Conservation (phyloP, 2,113 vertebrate genomes). For the Semicossyphus pulcher region DNA sequence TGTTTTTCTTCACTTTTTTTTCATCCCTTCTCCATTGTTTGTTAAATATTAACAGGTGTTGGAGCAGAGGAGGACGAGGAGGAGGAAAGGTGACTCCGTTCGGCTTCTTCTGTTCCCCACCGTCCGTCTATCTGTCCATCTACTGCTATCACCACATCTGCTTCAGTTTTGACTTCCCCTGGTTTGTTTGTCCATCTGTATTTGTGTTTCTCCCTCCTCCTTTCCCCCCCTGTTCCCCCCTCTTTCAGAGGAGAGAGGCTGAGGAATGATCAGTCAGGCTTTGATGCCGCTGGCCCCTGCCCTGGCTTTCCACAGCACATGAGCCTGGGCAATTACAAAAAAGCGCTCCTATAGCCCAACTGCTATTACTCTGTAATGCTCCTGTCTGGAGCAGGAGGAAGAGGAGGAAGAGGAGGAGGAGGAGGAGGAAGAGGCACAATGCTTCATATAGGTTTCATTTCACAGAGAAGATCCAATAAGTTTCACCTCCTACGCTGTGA, state of each 20-base stretch:
- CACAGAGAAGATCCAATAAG: neutral
- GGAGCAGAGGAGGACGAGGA: constrained; percentile 17
- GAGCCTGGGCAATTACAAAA: constrained; percentile 76
- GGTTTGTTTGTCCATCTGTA: constrained; percentile 81
- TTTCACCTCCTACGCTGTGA: constrained; percentile 28
- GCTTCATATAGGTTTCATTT: neutral
- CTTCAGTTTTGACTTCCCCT: constrained; percentile 77
- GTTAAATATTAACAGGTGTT: constrained; percentile 80
- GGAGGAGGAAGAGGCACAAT: neutral
- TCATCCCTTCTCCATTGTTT: constrained; percentile 61
- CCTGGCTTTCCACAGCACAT: constrained; percentile 76
- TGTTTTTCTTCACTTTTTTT: constrained; percentile 58
- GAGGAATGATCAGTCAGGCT: constrained; percentile 79
- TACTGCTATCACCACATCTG: constrained; percentile 78
- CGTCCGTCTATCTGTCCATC: constrained; percentile 60
- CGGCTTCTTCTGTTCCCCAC: constrained; percentile 40
- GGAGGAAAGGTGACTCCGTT: constrained; percentile 24
- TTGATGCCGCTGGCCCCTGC: constrained; percentile 80
- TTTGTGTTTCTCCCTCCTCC: constrained; percentile 68
- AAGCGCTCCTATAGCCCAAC: constrained; percentile 67
- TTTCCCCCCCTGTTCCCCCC: constrained; percentile 34
- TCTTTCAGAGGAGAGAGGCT: constrained; percentile 60
- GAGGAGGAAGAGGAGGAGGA: constrained; percentile 22
- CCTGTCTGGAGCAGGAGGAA: constrained; percentile 57
- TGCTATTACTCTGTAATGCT: constrained; percentile 72